Percentiles rank a stretch among this genome's conserved stretches.
Conservation (phyloP, 2,113 vertebrate species). For the Hippocampus zosterae region DNA sequence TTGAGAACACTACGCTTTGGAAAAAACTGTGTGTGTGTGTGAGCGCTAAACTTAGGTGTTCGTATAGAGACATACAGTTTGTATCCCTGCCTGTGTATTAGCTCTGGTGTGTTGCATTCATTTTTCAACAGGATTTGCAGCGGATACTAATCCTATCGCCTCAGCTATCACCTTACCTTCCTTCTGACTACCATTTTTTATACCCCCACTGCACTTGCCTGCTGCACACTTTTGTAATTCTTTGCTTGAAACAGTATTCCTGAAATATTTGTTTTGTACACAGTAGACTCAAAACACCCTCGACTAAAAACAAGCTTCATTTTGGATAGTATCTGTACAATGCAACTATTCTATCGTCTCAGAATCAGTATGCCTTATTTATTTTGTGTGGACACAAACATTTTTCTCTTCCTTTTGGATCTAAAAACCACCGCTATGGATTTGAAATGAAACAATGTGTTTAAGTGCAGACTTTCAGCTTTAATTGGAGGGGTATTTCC, state of each 20-base stretch:
- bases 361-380: neutral
- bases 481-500: too few relatives aligned
- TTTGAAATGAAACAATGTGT: too few relatives aligned
- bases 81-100: slow-evolving; percentile 18
- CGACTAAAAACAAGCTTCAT: neutral
- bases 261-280: neutral
- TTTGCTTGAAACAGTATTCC: neutral
- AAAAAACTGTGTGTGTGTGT: slow-evolving; percentile 24
- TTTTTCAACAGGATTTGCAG: slow-evolving; percentile 41
- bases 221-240: neutral
- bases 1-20: slow-evolving; percentile 50
- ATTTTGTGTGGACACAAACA: too few relatives aligned
- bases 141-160: slow-evolving; percentile 59
- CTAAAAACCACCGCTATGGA: too few relatives aligned
- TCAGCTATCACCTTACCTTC: slow-evolving; percentile 51
- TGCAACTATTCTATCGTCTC: neutral
- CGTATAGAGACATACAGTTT: slow-evolving; percentile 12
- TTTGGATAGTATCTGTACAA: neutral
- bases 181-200: slow-evolving; percentile 53
- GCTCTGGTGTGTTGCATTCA: slow-evolving; percentile 16
- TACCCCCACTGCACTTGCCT: slow-evolving; percentile 15
- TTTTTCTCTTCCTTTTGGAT: too few relatives aligned
- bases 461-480: too few relatives aligned
- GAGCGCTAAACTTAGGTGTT: neutral
- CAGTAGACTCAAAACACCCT: neutral